A percentile compares a stretch with the other conserved stretches of the same genome.
phyloP scores from a whole-genome alignment of 2,888 invertebrate species.

The Hemicrepidius hirtus region DNA sequence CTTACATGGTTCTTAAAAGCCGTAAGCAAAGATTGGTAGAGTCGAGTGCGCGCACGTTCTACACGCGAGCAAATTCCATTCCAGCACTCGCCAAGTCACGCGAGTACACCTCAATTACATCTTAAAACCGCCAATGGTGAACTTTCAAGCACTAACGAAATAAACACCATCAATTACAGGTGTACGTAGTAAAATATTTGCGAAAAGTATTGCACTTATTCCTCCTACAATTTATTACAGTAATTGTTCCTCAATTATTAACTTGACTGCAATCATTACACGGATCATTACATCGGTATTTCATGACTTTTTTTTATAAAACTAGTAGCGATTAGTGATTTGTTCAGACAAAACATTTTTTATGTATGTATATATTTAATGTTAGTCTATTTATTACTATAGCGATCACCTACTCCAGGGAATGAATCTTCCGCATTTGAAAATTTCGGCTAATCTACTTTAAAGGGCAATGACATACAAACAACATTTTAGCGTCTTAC shows the following conservation, averaged over 20 bases:
- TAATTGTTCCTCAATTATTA: conserved; percentile 25
- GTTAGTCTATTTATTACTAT: too few species aligned
- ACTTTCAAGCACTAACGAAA: conserved; percentile 48
- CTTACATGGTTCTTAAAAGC: conserved; percentile 28
- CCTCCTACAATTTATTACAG: conserved; percentile 27
- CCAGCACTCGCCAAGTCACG: conserved; percentile 53
- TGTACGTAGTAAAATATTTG: conserved; percentile 37
- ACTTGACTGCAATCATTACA: conserved; percentile 6
- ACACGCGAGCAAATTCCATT: conserved; percentile 58
- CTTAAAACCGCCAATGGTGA: conserved; percentile 47
- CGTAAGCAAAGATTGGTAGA: conserved; percentile 39
- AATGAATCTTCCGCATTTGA: too few species aligned
- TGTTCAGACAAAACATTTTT: neutral
- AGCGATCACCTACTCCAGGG: too few species aligned
- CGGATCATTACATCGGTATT: conserved; percentile 17
- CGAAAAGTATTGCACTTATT: conserved; percentile 24
- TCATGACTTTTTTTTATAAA: neutral
- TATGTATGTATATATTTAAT: too few species aligned
- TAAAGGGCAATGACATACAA: too few species aligned
- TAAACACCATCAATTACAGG: conserved; percentile 47
- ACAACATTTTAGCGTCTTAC: too few species aligned
- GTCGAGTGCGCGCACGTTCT: conserved; percentile 55
- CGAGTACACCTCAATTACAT: conserved; percentile 53
- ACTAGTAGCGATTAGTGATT: neutral
- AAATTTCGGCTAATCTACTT: too few species aligned